Evolutionary conservation across 64 coral and sea anemone genomes (phyloP).

Genomic region (Actinia tenebrosa): DNA sequence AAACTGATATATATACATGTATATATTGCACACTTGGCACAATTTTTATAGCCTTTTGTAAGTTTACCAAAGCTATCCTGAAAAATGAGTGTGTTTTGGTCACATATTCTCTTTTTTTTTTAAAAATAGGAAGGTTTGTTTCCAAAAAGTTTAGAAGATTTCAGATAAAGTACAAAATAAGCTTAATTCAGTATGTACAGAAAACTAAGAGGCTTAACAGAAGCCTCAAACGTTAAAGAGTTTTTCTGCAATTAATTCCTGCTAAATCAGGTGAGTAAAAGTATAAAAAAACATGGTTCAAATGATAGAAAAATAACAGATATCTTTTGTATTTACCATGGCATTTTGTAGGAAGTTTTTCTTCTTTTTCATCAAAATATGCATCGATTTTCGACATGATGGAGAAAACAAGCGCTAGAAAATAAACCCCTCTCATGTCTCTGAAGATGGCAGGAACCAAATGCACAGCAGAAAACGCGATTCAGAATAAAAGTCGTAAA

Average conservation of each 20-base stretch:
- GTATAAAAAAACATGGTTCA: neutral
- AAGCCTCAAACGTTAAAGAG: neutral
- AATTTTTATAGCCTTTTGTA: neutral
- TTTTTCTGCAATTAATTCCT: neutral
- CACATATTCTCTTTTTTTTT: too few species aligned
- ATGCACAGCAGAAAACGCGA: neutral
- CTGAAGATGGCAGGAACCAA: neutral
- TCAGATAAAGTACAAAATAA: too few species aligned
- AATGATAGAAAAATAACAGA: neutral
- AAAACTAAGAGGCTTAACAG: neutral
- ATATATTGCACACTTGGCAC: too few species aligned
- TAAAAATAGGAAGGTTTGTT: too few species aligned
- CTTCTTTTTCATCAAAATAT: constrained; percentile 43
- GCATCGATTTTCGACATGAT: neutral
- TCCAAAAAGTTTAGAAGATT: too few species aligned
- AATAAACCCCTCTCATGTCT: neutral
- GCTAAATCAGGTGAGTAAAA: neutral
- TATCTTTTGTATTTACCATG: constrained; percentile 23
- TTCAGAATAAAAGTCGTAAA: neutral
- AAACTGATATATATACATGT: neutral
- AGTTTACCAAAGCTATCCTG: neutral
- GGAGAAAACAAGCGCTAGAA: constrained; percentile 11
- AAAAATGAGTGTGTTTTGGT: too few species aligned
- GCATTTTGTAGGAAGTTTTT: constrained; percentile 55
- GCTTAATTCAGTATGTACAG: too few species aligned